Percentiles rank a stretch among this genome's conserved stretches.
These are phyloP conservation scores for Pedionomus torquatus DNA, from an alignment of 2,113 vertebrate genomes.

Conservation along the genomic window DNA sequence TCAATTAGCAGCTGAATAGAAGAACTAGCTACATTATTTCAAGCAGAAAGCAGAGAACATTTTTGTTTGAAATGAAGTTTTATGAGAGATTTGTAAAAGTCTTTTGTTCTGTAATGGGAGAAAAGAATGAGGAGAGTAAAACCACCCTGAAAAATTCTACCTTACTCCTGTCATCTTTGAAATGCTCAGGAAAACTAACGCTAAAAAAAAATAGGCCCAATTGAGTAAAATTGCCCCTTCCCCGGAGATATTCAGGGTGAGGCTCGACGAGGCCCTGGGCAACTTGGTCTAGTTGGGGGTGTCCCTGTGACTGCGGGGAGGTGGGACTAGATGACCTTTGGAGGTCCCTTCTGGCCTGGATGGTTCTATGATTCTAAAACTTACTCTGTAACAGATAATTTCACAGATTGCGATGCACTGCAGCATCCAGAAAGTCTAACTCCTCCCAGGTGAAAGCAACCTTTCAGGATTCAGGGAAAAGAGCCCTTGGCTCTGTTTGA, in stretches of 20 bases:
- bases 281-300: no score
- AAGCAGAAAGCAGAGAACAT: neutral
- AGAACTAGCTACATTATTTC: neutral
- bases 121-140: neutral
- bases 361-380: no score
- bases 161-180: neutral
- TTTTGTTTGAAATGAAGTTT: neutral
- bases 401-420: neutral
- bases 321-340: no score
- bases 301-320: no score
- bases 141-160: neutral
- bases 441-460: neutral
- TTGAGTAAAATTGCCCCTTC: neutral
- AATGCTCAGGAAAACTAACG: neutral
- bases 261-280: no score
- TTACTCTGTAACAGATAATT: neutral
- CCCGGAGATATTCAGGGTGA: no score
- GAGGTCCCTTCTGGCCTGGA: no score
- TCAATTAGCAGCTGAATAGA: neutral
- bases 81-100: neutral
- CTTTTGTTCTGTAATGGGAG: neutral
- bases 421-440: neutral
- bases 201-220: neutral
- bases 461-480: rapidly evolving
- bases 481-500: neutral